Percentiles rank a stretch among this genome's conserved stretches.
phyloP scores from a whole-genome alignment of 2,113 vertebrate genomes.

The Poicephalus meyeri region DNA sequence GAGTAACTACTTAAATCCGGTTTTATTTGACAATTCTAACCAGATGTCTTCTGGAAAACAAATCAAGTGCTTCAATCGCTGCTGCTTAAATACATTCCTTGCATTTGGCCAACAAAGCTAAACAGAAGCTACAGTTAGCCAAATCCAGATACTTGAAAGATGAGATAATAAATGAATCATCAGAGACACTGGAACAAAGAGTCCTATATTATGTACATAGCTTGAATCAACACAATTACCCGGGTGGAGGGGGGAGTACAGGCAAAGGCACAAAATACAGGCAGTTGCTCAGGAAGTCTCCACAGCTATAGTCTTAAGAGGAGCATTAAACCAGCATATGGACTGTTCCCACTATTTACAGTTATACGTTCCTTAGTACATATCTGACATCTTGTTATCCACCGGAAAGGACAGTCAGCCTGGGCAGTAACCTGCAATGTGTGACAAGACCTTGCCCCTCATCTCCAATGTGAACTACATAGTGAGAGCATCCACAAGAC shows the following conservation, averaged over 20 bases:
- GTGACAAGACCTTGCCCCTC: neutral
- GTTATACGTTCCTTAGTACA: neutral
- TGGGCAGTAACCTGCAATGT: neutral
- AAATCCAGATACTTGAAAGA: conserved; percentile 42
- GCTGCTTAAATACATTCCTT: conserved; percentile 54
- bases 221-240: conserved; percentile 19
- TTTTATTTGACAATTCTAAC: conserved; percentile 49
- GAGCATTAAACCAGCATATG: neutral
- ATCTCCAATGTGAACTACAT: neutral
- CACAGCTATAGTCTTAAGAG: neutral
- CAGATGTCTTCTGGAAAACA: conserved; percentile 61
- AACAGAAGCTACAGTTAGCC: conserved; percentile 51
- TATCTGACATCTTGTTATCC: neutral
- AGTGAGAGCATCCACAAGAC: neutral
- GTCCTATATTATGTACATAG: neutral
- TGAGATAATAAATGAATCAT: conserved; percentile 66
- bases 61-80: conserved; percentile 47
- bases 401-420: neutral
- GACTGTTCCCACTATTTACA: neutral
- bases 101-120: conserved; percentile 41
- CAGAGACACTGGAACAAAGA: neutral
- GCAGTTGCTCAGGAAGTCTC: neutral
- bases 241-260: neutral
- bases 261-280: neutral
- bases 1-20: conserved; percentile 51